Percentiles rank a stretch among this genome's conserved stretches.
Conservation (phyloP, 1,140 invertebrate genomes). For the Camponotus floridanus region DNA sequence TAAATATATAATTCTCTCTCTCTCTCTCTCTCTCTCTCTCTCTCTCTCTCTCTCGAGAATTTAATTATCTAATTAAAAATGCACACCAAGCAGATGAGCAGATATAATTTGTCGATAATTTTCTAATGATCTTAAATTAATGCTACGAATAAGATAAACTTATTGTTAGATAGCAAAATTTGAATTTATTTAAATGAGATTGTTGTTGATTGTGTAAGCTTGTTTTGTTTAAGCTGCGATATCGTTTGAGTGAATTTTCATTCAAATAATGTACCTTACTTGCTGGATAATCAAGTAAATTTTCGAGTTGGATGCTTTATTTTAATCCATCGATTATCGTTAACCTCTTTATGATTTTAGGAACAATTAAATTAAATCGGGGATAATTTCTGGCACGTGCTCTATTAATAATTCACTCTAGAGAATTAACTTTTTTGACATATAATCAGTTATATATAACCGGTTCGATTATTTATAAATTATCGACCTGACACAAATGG, state of each 20-base stretch:
- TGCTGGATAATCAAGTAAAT: background rate
- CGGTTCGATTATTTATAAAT: background rate
- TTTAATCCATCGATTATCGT: slow-evolving; percentile 38
- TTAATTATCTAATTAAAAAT: slow-evolving; percentile 18
- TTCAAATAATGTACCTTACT: slow-evolving; percentile 16
- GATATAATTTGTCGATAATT: background rate
- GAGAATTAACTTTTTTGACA: background rate
- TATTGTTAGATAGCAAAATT: no score
- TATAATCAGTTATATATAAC: background rate
- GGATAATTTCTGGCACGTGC: background rate
- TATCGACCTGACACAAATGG: background rate
- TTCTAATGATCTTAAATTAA: no score
- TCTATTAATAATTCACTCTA: background rate
- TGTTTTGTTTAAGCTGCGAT: background rate
- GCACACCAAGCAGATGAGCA: background rate
- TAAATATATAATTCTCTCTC: no score
- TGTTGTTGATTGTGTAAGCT: background rate
- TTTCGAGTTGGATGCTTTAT: slow-evolving; percentile 35
- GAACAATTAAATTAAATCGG: slow-evolving; percentile 31
- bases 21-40: no score
- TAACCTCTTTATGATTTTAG: slow-evolving; percentile 45
- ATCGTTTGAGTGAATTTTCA: background rate
- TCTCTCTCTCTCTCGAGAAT: background rate
- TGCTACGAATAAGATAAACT: no score
- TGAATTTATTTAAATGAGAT: background rate